Evolutionary conservation across 2,888 invertebrate species (phyloP).

Genomic region (Heliconius hortense): DNA sequence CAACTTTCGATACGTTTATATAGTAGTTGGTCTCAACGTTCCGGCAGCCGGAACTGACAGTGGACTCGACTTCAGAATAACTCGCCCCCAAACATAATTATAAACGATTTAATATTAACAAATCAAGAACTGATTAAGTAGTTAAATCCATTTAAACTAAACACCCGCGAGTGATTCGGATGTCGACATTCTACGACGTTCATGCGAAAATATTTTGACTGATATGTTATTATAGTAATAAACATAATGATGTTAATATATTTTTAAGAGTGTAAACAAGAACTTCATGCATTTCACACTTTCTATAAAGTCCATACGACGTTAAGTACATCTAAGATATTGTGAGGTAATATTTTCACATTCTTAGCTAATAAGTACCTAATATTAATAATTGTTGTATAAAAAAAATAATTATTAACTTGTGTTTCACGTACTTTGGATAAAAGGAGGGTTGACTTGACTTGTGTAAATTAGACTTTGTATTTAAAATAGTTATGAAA

Average conservation of each 20-base stretch:
- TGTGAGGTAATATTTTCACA: conserved; percentile 80
- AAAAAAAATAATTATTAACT: conserved; percentile 54
- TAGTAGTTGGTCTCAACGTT: conserved; percentile 38
- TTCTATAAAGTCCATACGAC: conserved; percentile 79
- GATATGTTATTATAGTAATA: conserved; percentile 67
- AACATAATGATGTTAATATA: conserved; percentile 77
- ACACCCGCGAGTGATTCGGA: conserved; percentile 32
- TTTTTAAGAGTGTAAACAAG: conserved; percentile 77
- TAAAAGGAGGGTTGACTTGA: conserved; percentile 72
- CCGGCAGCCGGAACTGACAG: conserved; percentile 27
- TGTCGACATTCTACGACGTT: conserved; percentile 54
- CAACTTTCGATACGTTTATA: conserved; percentile 35
- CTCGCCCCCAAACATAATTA: conserved; percentile 17
- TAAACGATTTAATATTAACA: background rate
- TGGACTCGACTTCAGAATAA: conserved; percentile 38
- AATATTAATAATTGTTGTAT: conserved; percentile 69
- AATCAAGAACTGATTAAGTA: conserved; percentile 27
- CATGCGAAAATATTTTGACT: conserved; percentile 79
- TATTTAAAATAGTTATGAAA: conserved; percentile 71
- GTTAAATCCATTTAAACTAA: conserved; percentile 20
- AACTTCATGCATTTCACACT: conserved; percentile 81
- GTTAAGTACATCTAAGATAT: conserved; percentile 74
- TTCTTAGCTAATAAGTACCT: conserved; percentile 65
- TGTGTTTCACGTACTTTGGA: conserved; percentile 74
- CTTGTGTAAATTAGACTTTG: conserved; percentile 76